Base-by-base conservation (phyloP, 2,888 invertebrate genomes). In the Cecidostiba fungosa region DNA sequence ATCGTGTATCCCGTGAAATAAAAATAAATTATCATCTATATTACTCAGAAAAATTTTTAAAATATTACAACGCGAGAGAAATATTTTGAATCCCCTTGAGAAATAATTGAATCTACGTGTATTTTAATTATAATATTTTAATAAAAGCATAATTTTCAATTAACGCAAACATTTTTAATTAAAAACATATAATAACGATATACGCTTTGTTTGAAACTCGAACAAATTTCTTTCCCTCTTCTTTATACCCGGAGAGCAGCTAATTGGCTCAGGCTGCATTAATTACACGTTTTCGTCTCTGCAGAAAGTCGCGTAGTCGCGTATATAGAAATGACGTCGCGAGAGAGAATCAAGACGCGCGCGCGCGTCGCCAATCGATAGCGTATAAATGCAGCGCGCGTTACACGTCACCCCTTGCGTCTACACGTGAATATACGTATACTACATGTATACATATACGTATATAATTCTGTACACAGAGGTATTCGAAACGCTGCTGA, bases 281-380 rank as follows among this genome's bases (percentile, higher is more conserved):
- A 62, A 62, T 62, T 26, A 26, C 62, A 26, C 62, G 12, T 62
- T 62, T 10, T 62, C 62, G 62, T 62, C 19, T 12, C 3, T 12
- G 26, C 23, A 8, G n/a, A 54, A n/a, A 23, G n/a, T 6, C 10
- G 23, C n/a, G 43, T n/a, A n/a, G n/a, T 19, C 10, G 39, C n/a
- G 19, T 6, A 36, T 12, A 79, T 19, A 19, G 54, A 26, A 19
- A n/a, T 47, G 54, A 72, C 26, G 69, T 39, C 36, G 72, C 72
- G 23, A 12, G 39, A 12, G 29, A 10, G 23, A 72, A 54, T 72
- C 54, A 72, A 72, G 54, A 79, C 66, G 47, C 14, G 54, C 66
- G 47, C 14, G 54, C 36, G 19, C 26, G 26, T 47, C 19, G 2
- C 26, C 43, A 79, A 70, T 79, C 70, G 79, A 79, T 70, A 79